phyloP scores from a whole-genome alignment of 2,797 vertebrate genomes.

The Dipus sagitta region DNA sequence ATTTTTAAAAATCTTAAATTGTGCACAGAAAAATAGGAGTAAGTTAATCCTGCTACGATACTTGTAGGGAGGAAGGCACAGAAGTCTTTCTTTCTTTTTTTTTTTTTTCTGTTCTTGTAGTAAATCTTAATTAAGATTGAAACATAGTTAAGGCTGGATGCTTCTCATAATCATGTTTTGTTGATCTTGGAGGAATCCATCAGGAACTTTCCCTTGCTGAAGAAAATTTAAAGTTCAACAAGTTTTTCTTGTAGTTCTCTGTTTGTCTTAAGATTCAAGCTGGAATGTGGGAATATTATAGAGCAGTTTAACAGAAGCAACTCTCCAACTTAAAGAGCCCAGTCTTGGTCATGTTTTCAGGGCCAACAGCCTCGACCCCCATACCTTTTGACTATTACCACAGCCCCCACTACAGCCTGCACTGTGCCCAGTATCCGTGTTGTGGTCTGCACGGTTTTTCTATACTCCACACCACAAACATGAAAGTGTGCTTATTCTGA shows the following conservation, averaged over 20 bases:
- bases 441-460: background rate
- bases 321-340: background rate
- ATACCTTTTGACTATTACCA: background rate
- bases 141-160: background rate
- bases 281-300: background rate
- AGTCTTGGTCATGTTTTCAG: background rate
- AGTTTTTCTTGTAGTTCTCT: slow-evolving; percentile 19
- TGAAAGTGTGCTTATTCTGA: too few relatives aligned
- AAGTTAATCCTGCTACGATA: background rate
- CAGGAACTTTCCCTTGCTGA: background rate
- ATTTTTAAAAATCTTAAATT: too few relatives aligned
- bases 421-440: too few relatives aligned
- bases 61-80: background rate
- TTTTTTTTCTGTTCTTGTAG: too few relatives aligned
- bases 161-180: background rate
- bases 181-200: slow-evolving; percentile 6
- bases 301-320: background rate
- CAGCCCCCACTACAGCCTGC: background rate
- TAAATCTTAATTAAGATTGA: slow-evolving; percentile 17
- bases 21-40: background rate
- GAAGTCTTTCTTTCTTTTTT: too few relatives aligned
- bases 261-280: slow-evolving; percentile 13
- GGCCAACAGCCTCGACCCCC: background rate
- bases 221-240: background rate
- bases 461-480: too few relatives aligned